These are phyloP conservation scores for Dryocosmus kuriphilus DNA, from an alignment of 2,888 invertebrate species.

Conservation along the genomic window DNA sequence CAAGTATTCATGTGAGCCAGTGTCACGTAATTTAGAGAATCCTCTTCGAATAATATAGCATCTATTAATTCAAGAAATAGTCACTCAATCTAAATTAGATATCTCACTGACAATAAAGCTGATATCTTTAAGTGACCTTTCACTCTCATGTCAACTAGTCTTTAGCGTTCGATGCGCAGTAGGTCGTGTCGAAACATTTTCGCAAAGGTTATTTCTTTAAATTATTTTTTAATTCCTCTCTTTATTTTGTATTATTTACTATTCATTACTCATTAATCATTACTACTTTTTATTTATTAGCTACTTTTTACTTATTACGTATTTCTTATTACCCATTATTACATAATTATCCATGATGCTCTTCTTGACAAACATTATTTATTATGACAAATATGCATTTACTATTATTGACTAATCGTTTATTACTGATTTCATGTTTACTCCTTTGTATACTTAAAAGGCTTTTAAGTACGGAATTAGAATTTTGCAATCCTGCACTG, in stretches of 20 bases:
- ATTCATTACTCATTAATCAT: neutral
- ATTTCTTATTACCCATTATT: too few relatives aligned
- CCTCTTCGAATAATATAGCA: neutral
- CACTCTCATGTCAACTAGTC: neutral
- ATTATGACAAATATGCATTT: too few relatives aligned
- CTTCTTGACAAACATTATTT: too few relatives aligned
- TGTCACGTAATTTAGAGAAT: conserved; percentile 13
- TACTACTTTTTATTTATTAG: too few relatives aligned
- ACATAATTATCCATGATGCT: too few relatives aligned
- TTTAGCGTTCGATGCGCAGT: neutral
- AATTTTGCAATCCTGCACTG: too few relatives aligned
- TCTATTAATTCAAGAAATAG: conserved; percentile 33
- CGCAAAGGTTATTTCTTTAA: neutral
- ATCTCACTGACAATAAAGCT: conserved; percentile 12
- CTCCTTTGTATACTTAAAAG: too few relatives aligned
- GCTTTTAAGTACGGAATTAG: too few relatives aligned
- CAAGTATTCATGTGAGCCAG: neutral
- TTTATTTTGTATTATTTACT: neutral
- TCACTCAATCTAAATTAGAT: conserved; percentile 29
- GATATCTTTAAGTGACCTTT: conserved; percentile 22
- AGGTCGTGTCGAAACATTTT: neutral
- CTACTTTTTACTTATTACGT: too few relatives aligned
- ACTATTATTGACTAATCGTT: too few relatives aligned
- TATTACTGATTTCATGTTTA: too few relatives aligned
- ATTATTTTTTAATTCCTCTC: neutral